phyloP scores from a whole-genome alignment of 2,113 vertebrate genomes.

The Pterocles gutturalis region DNA sequence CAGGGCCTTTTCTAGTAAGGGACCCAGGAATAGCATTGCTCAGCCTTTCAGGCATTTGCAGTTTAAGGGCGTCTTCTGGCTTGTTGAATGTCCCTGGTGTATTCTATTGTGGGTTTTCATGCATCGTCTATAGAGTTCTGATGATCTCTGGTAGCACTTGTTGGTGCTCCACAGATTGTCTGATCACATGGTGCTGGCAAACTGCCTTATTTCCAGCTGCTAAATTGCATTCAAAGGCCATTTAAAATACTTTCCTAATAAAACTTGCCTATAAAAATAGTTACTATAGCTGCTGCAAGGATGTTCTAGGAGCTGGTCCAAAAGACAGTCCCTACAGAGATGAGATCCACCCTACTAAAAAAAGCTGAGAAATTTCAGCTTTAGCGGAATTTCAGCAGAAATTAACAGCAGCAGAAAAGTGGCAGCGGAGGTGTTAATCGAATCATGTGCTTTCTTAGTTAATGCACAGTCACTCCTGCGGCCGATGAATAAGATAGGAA shows the following conservation, averaged over 20 bases:
- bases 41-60: not conserved
- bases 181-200: conserved; percentile 54
- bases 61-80: not conserved
- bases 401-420: not conserved
- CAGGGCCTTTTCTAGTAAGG: not conserved
- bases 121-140: not conserved
- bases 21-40: not conserved
- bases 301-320: conserved; percentile 70
- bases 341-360: conserved; percentile 58
- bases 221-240: conserved; percentile 68
- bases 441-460: not conserved
- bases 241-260: conserved; percentile 75
- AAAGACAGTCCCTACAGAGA: conserved; percentile 51
- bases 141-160: conserved; percentile 52
- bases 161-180: conserved; percentile 44
- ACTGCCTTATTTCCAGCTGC: conserved; percentile 65
- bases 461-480: conserved; percentile 44
- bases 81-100: not conserved
- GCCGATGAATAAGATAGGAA: conserved; percentile 33
- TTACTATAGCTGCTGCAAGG: conserved; percentile 62
- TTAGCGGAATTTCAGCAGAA: not conserved
- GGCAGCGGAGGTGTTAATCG: conserved; percentile 43
- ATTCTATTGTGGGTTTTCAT: not conserved
- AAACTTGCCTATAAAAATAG: conserved; percentile 70
- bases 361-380: conserved; percentile 40